These are phyloP conservation scores for Alcedo atthis DNA, from an alignment of 2,797 vertebrate genomes.

Conservation along the genomic window DNA sequence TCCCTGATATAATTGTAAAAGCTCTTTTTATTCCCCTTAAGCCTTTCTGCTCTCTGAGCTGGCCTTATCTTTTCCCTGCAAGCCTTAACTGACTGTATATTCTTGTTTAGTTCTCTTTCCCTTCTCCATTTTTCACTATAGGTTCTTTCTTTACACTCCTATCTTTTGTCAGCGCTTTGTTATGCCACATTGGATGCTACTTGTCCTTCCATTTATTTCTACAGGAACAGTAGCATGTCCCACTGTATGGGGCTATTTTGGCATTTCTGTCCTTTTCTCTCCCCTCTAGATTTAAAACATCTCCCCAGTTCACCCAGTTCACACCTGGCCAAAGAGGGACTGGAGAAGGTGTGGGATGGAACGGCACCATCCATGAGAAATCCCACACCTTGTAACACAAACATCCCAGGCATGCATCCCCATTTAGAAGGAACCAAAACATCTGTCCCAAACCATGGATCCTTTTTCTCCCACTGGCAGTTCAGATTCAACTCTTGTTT, in stretches of 20 bases:
- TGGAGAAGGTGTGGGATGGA: not conserved
- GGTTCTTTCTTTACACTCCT: slow-evolving; percentile 56
- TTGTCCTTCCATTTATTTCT: slow-evolving; percentile 57
- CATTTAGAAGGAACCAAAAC: not conserved
- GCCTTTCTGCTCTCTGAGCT: slow-evolving; percentile 72
- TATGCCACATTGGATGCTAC: slow-evolving; percentile 58
- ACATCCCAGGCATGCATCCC: rapidly evolving
- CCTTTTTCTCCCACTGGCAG: not conserved
- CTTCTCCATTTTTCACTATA: slow-evolving; percentile 65
- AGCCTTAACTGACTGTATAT: slow-evolving; percentile 71
- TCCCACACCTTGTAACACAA: not conserved
- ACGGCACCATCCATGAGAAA: not conserved
- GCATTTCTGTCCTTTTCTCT: not conserved
- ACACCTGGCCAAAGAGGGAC: rapidly evolving
- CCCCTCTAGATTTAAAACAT: not conserved
- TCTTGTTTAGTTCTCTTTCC: slow-evolving; percentile 67
- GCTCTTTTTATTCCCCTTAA: slow-evolving; percentile 72
- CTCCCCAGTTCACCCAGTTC: rapidly evolving
- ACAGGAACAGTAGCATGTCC: not conserved
- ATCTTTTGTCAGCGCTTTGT: slow-evolving; percentile 37
- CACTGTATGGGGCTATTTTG: not conserved
- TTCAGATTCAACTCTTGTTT: not conserved
- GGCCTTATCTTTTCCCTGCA: slow-evolving; percentile 72
- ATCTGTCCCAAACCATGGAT: not conserved
- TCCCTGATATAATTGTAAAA: slow-evolving; percentile 77